A percentile compares a stretch with the other conserved stretches of the same genome.
Evolutionary conservation across 1,140 invertebrate species (phyloP).

Genomic region (Zaprionus inermis): DNA sequence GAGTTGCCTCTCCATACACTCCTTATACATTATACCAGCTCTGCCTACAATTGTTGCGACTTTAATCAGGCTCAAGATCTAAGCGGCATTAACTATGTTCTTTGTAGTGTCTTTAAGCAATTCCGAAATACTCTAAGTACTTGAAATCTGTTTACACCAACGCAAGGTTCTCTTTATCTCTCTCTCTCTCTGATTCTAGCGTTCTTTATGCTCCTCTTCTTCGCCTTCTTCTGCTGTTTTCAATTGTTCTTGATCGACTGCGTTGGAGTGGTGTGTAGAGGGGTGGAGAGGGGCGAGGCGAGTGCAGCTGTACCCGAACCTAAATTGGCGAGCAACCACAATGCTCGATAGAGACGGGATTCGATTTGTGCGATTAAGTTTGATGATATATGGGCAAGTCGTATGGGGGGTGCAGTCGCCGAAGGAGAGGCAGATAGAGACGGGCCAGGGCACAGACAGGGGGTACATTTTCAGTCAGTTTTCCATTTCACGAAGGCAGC

Average conservation of each 20-base stretch:
- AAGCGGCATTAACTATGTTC: too few relatives aligned
- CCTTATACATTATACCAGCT: not conserved
- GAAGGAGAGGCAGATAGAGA: not conserved
- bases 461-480: conserved; percentile 14
- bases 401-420: not conserved
- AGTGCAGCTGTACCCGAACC: not conserved
- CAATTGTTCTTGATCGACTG: conserved; percentile 5
- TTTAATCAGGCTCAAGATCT: not conserved
- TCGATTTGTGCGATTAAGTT: conserved; percentile 13
- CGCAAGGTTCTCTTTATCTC: not conserved
- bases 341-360: not conserved
- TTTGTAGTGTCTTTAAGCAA: not conserved
- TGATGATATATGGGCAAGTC: conserved; percentile 8
- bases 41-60: not conserved
- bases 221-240: not conserved
- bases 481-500: conserved; percentile 38
- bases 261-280: not conserved
- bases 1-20: not conserved
- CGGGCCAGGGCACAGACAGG: too few relatives aligned
- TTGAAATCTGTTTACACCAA: not conserved
- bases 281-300: not conserved
- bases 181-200: not conserved
- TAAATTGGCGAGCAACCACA: conserved; percentile 4
- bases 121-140: not conserved
- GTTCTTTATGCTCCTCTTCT: not conserved